Evolutionary conservation across 2,888 invertebrate genomes (phyloP).

Genomic region (Meiosimyza decipiens): DNA sequence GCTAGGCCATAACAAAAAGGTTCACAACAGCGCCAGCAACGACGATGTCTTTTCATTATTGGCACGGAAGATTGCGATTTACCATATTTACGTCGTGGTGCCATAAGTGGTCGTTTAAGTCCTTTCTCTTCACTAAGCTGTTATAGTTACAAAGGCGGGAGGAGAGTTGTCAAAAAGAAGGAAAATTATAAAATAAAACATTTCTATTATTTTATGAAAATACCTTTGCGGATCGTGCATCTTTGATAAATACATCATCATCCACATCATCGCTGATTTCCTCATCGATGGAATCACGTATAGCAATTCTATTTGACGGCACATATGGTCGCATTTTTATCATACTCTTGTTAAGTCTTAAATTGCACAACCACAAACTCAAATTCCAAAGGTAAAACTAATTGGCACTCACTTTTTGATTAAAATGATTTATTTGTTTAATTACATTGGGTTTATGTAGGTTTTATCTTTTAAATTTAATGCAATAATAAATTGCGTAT

Average conservation of each 20-base stretch:
- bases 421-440: too few species aligned
- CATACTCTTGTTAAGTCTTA: conserved; percentile 48
- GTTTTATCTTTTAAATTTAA: too few species aligned
- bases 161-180: neutral
- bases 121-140: conserved; percentile 75
- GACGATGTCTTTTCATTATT: conserved; percentile 67
- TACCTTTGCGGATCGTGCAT: conserved; percentile 76
- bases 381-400: conserved; percentile 16
- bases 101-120: conserved; percentile 79
- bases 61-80: conserved; percentile 67
- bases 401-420: too few species aligned
- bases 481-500: too few species aligned
- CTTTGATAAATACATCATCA: conserved; percentile 81
- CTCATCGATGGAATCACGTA: conserved; percentile 77
- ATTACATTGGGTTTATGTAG: too few species aligned
- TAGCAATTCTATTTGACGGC: conserved; percentile 72
- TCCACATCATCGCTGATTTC: conserved; percentile 81
- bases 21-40: conserved; percentile 72
- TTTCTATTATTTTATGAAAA: conserved; percentile 2
- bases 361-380: conserved; percentile 34
- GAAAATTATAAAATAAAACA: neutral
- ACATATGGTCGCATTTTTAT: conserved; percentile 72
- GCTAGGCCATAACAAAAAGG: conserved; percentile 75
- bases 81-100: conserved; percentile 73
- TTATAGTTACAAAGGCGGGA: neutral